Percentiles rank a stretch among this genome's conserved stretches.
phyloP scores from a whole-genome alignment of 1,140 invertebrate genomes.

The Muscidifurax raptorellus region DNA sequence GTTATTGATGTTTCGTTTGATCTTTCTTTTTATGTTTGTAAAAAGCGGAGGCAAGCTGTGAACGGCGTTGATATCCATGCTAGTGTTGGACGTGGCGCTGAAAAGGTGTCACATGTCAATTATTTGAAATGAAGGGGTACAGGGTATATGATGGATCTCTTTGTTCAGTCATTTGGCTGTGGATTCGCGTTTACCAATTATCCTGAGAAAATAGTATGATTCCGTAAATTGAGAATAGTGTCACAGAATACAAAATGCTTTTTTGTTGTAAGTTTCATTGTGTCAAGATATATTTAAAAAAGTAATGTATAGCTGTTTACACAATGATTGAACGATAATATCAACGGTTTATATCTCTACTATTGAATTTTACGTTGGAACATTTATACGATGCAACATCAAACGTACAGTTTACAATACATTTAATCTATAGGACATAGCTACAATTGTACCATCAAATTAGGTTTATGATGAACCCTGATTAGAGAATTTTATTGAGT shows the following conservation, averaged over 20 bases:
- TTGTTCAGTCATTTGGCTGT: not conserved
- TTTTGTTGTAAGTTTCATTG: not conserved
- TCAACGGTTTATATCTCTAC: constrained; percentile 5
- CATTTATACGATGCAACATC: constrained; percentile 40
- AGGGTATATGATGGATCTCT: not conserved
- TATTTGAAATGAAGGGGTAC: constrained; percentile 11
- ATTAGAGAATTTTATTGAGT: constrained; percentile 24
- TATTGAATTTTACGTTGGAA: not conserved
- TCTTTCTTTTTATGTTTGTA: constrained; percentile 29
- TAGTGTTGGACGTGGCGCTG: constrained; percentile 11
- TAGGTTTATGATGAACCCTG: constrained; percentile 8
- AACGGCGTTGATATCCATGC: constrained; percentile 39
- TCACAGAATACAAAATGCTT: not conserved
- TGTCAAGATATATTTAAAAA: not conserved
- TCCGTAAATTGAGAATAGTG: not conserved
- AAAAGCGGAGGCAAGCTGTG: constrained; percentile 46
- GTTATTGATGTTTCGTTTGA: constrained; percentile 33
- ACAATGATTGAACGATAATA: not conserved
- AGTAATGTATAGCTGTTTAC: not conserved
- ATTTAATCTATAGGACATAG: constrained; percentile 34
- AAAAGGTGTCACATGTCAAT: constrained; percentile 23
- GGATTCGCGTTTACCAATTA: not conserved
- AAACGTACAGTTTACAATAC: constrained; percentile 42
- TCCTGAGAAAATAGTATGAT: not conserved
- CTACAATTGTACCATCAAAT: constrained; percentile 13